Conservation (phyloP, 2,888 invertebrate species). For the Lamproptera curius region DNA sequence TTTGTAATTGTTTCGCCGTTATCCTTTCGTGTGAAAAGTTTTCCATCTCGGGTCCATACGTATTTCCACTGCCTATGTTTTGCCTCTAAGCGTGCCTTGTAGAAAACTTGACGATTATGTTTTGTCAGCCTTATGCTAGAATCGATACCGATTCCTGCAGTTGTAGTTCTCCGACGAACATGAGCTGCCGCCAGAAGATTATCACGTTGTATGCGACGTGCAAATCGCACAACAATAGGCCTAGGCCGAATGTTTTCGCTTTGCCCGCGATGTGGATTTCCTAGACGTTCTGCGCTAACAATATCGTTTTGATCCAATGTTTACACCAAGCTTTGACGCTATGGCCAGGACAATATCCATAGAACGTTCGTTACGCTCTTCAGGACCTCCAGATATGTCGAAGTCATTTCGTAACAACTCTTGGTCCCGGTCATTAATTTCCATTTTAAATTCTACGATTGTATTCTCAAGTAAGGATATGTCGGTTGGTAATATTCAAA, state of each 20-base stretch:
- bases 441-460: too few species aligned
- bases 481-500: too few species aligned
- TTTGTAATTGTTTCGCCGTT: too few species aligned
- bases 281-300: not conserved
- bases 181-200: slow-evolving; percentile 20
- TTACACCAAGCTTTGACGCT: not conserved
- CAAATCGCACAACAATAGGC: not conserved
- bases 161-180: not conserved
- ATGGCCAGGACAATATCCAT: not conserved
- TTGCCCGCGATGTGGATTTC: not conserved
- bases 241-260: not conserved
- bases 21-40: too few species aligned
- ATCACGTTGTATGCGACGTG: not conserved
- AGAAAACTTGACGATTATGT: too few species aligned
- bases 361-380: slow-evolving; percentile 1
- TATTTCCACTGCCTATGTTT: too few species aligned
- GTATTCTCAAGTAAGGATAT: not conserved
- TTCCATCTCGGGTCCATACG: too few species aligned
- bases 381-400: slow-evolving; percentile 20
- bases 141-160: too few species aligned
- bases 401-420: too few species aligned
- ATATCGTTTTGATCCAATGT: not conserved
- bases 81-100: too few species aligned
- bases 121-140: too few species aligned
- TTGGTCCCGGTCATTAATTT: too few species aligned